Conservation (phyloP, 2,113 vertebrate species). For the Bujurquina vittata region DNA sequence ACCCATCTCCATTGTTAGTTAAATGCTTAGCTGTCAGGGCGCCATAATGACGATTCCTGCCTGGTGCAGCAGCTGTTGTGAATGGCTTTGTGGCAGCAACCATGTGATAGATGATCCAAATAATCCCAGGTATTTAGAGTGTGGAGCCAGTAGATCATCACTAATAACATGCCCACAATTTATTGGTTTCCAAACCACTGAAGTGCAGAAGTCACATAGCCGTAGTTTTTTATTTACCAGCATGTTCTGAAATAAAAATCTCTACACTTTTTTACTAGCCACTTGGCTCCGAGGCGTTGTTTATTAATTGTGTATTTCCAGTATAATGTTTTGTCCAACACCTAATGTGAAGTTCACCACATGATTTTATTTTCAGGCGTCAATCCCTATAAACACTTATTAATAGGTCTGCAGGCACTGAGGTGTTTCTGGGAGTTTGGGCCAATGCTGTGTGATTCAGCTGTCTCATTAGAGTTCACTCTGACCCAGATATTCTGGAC, state of each 20-base stretch:
- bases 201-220: neutral
- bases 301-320: neutral
- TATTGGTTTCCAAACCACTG: neutral
- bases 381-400: constrained; percentile 7
- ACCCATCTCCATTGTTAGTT: neutral
- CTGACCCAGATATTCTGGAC: neutral
- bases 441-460: neutral
- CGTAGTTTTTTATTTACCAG: neutral
- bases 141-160: constrained; percentile 5
- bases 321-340: neutral
- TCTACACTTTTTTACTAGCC: neutral
- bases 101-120: constrained; percentile 24
- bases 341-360: neutral
- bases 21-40: neutral
- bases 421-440: neutral
- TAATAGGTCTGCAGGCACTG: neutral
- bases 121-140: constrained; percentile 21
- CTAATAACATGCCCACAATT: neutral
- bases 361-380: neutral
- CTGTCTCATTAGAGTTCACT: neutral
- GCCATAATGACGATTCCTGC: neutral
- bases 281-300: neutral
- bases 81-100: constrained; percentile 16
- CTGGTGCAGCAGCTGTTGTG: neutral
- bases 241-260: neutral